These are phyloP conservation scores for Ariolimax columbianus DNA, from an alignment of 2,888 invertebrate species.

Conservation along the genomic window DNA sequence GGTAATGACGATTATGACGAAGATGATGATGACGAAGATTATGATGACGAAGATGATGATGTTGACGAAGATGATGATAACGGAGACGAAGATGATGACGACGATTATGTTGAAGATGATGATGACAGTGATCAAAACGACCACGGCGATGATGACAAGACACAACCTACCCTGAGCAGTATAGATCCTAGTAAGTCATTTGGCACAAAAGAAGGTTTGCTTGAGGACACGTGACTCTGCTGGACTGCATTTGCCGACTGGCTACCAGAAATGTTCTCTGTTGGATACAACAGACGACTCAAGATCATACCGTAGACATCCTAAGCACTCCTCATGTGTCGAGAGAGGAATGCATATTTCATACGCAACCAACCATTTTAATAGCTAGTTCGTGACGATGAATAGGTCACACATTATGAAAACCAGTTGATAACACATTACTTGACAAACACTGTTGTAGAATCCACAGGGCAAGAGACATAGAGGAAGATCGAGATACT, in stretches of 20 bases:
- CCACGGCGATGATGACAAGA: neutral
- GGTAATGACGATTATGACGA: neutral
- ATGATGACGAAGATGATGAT: neutral
- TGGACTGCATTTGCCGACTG: constrained; percentile 85
- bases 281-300: too few species aligned
- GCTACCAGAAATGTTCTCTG: constrained; percentile 32
- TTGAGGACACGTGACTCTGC: constrained; percentile 96
- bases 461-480: too few species aligned
- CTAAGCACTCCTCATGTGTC: too few species aligned
- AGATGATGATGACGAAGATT: neutral
- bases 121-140: neutral
- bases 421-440: too few species aligned
- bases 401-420: too few species aligned
- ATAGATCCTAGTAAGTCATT: constrained; percentile 86
- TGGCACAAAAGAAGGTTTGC: constrained; percentile 87
- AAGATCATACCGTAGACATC: too few species aligned
- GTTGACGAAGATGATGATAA: neutral
- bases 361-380: too few species aligned
- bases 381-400: too few species aligned
- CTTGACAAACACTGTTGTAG: too few species aligned
- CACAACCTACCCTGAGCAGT: constrained; percentile 84
- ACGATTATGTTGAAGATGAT: neutral
- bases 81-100: neutral
- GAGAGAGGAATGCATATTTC: too few species aligned
- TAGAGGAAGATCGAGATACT: too few species aligned